Percentiles rank a stretch among this genome's conserved stretches.
Evolutionary conservation across 2,113 vertebrate genomes (phyloP).

Genomic region (Promerops cafer): DNA sequence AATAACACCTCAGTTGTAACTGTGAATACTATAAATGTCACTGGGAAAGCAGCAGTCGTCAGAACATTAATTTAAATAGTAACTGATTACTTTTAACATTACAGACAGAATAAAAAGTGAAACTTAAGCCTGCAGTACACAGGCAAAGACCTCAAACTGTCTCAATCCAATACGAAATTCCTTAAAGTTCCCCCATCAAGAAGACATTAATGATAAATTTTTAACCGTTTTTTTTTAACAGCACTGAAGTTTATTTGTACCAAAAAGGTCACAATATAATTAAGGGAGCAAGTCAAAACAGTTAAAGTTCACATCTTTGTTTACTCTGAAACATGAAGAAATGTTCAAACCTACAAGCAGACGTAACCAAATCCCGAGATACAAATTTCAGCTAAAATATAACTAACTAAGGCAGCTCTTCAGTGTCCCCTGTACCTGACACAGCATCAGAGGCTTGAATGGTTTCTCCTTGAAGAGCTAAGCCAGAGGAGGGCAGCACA

Average conservation of each 20-base stretch:
- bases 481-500: constrained; percentile 25
- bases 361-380: neutral
- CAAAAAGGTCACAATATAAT: neutral
- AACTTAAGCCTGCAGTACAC: neutral
- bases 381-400: neutral
- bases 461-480: neutral
- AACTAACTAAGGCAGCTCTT: neutral
- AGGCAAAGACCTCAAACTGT: neutral
- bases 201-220: neutral
- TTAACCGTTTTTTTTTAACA: neutral
- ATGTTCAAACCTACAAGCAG: neutral
- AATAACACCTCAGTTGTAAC: neutral
- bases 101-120: neutral
- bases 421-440: constrained; percentile 61
- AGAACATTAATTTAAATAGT: neutral
- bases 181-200: neutral
- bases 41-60: neutral
- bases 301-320: neutral
- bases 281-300: neutral
- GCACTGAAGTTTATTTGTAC: neutral
- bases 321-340: neutral
- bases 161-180: neutral
- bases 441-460: neutral
- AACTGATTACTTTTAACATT: neutral
- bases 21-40: neutral